A percentile compares a stretch with the other conserved stretches of the same genome.
Conservation (phyloP, 2,113 vertebrate genomes). For the Osmerus mordax region DNA sequence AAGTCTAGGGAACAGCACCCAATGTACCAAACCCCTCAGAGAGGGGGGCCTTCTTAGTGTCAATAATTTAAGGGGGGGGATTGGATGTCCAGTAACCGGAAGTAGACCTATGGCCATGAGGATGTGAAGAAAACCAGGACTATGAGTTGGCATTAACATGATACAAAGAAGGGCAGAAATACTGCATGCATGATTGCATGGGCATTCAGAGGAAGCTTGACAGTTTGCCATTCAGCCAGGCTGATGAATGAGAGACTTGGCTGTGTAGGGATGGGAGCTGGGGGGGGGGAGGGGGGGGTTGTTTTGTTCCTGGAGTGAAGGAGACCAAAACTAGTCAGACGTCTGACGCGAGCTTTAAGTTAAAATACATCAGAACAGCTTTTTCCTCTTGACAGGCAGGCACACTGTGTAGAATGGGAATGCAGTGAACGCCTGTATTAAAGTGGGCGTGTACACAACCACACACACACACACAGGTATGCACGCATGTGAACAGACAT, state of each 20-base stretch:
- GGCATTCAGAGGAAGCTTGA: background rate
- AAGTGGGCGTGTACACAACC: no score
- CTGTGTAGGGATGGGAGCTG: background rate
- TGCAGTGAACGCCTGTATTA: no score
- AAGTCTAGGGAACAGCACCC: constrained; percentile 52
- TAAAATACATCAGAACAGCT: no score
- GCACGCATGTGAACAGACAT: background rate
- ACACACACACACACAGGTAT: no score
- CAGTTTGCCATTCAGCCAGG: background rate
- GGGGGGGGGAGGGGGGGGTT: no score
- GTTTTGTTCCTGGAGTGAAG: no score
- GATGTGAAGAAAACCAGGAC: constrained; percentile 27
- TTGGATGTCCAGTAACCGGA: constrained; percentile 63
- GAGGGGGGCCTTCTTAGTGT: constrained; percentile 62
- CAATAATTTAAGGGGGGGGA: constrained; percentile 72
- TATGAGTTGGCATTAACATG: no score
- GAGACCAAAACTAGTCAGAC: no score
- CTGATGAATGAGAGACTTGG: background rate
- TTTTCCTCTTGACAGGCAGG: no score
- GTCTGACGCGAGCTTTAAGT: no score
- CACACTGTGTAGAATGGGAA: no score
- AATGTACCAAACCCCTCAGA: constrained; percentile 56
- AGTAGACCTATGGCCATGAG: constrained; percentile 46
- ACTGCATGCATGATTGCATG: background rate
- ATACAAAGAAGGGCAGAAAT: no score